Evolutionary conservation across 2,113 vertebrate genomes (phyloP), one percentile per base, ranked within the genome.

Genomic region (Pelodiscus sinensis): DNA sequence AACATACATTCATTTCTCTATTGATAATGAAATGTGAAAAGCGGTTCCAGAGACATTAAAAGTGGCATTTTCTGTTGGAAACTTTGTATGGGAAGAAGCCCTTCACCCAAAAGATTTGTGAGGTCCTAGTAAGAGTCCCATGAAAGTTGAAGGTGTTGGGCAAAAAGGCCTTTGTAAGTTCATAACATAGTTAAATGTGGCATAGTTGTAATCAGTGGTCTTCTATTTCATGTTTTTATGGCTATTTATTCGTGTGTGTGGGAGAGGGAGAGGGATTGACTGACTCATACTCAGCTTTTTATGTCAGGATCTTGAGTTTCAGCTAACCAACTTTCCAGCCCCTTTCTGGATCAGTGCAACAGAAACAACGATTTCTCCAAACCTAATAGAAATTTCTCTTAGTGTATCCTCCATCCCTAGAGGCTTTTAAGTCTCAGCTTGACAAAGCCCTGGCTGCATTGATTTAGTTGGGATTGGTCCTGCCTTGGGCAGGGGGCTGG

Each of bases 171-270:
- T 56, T 85, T 71, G 58, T 57, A 84, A 87, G 6, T 60, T 71
- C 58, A 11, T 27, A 38, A 56, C 21, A 19, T 27, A 25, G 90
- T 89, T 65, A 56, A 83, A 82, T 88, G 68, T 89, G 56, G 50
- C 65, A 90, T 96, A 57, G n/a, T 86, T 24, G 1, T 22, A 73
- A 62, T 82, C 93, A 90, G 90, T 92, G 38, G 79, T 13, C 9
- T 79, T 94, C 71, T 86, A 54, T 57, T 94, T 92, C 55, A 86
- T 3, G 2, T 73, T 73, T 88, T 92, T 94, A 77, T 91, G 90
- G n/a, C 62, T 88, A 18, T 65, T 93, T 85, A 60, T 86, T 50
- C 31, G 27, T 65, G 65, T 79, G 81, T 60, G 25, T 60, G 89
- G 81, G 79, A 44, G 44, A 6, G 44, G 7, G 6, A 44, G 44